Evolutionary conservation across 2,113 vertebrate species (phyloP), one percentile per base, ranked within the genome.

Genomic region (Rhipidura dahli): DNA sequence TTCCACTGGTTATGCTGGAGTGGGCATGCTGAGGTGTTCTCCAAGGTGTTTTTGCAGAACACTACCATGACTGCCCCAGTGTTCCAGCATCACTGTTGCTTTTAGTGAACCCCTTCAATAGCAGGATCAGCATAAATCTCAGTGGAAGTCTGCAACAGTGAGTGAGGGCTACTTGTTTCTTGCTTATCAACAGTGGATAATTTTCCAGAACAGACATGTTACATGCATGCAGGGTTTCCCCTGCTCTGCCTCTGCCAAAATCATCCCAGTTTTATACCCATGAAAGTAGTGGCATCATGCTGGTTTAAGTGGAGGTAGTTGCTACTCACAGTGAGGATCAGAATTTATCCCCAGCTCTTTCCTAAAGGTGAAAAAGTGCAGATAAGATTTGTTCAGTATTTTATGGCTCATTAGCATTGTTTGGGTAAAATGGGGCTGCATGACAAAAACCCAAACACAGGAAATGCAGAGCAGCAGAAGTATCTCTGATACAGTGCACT

Each of bases 391-490:
- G n/a, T 80, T 69, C 45, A 69, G 1, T 45, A 40, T 47, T 6
- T 1, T 33, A 24, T 33, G 16, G 23, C 28, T 81, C 14, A 17
- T 86, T 93, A 87, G 22, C 13, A 83, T 50, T 71, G 10, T 19
- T 54, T 65, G 30, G 10, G 24, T 85, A 51, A 87, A 85, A 84
- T 35, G 31, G 18, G 39, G 11, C 28, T 61, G 42, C 28, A 7
- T 27, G 72, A 63, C 27, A 54, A 70, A 77, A 80, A 1, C 10
- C 2, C 64, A 68, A 47, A 45, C 0, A 4, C 0, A 20, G 51
- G 27, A 86, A 83, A 92, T 13, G 44, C 4, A 70, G 53, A 78
- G 17, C 47, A 93, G 35, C 30, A 81, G 33, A 70, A 92, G 3
- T 10, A 10, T 12, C 23, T 59, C 49, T 70, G 44, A 20, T 78